Evolutionary conservation across 2,113 vertebrate species (phyloP), one percentile per base, ranked within the genome.

Genomic region (Mola mola): DNA sequence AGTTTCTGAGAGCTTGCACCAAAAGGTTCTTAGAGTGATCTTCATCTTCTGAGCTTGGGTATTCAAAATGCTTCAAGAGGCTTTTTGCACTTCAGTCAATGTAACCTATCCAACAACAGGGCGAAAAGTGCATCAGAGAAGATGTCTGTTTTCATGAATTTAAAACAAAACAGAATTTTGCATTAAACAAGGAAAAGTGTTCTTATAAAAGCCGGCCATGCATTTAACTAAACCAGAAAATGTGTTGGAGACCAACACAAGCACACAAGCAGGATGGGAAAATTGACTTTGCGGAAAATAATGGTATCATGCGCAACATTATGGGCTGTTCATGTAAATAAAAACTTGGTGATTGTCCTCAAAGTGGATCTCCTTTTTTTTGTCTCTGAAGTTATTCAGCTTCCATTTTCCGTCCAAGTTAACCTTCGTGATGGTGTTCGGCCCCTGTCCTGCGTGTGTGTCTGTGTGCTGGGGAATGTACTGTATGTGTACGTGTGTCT

Each of bases 371-470:
- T 38, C 9, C 6, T 58, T 12, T 36, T 47, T 43, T 48, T 8
- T 28, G 8, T 16, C 40, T 4, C 0, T 26, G 41, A 65, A 68
- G 34, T 48, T 66, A 50, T 49, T 52, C 31, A 57, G 41, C 17
- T 64, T 63, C 42, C 21, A 28, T 56, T 57, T 58, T 33, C 21
- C 63, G 57, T 43, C n/a, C 52, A 55, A 61, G 65, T 75, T 82
- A 87, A 83, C 76, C 80, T 84, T 77, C 34, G 26, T 82, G 73
- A 81, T 76, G 81, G 43, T 70, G 81, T 66, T 84, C 87, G 81
- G 79, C 75, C 42, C 44, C 17, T 13, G 65, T n/a, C 51, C 51
- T 51, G 43, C 13, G 43, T 62, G 58, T 60, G 66, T 81, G 57
- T 75, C 57, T 78, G 77, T 74, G 76, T 75, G 52, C 46, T 66